Evolutionary conservation across 2,888 invertebrate species (phyloP).

Genomic region (Hydropsyche betteni): DNA sequence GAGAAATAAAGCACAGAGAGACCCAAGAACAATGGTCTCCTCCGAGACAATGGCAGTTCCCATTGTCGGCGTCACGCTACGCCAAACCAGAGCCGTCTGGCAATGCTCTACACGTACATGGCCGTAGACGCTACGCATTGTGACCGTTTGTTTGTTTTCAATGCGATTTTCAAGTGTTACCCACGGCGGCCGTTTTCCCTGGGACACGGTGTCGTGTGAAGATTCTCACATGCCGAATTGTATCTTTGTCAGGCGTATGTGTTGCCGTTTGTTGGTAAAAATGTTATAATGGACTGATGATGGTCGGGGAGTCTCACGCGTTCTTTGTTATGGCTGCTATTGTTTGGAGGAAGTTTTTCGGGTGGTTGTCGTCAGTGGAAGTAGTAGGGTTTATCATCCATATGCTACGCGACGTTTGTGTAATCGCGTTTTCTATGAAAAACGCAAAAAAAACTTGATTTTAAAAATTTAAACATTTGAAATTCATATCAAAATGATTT

Average conservation of each 20-base stretch:
- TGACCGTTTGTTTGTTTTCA: conserved; percentile 3
- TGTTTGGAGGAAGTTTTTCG: no score
- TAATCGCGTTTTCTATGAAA: no score
- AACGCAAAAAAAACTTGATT: no score
- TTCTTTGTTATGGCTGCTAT: background rate
- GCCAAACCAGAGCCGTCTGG: background rate
- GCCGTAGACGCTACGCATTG: conserved; percentile 20
- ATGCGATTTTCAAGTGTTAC: background rate
- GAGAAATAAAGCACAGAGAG: background rate
- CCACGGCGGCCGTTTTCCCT: conserved; percentile 2
- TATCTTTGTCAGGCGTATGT: background rate
- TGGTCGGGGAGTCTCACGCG: background rate
- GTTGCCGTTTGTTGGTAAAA: background rate
- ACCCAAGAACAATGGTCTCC: conserved; percentile 11
- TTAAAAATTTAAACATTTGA: no score
- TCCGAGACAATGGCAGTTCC: conserved; percentile 25
- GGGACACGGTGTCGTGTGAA: conserved; percentile 25
- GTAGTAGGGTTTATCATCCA: no score
- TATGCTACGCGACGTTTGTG: no score
- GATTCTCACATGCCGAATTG: conserved; percentile 31
- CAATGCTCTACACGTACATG: background rate
- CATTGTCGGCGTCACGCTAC: conserved; percentile 35
- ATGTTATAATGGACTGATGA: background rate
- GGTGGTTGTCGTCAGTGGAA: no score
- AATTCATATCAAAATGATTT: no score